Evolutionary conservation across 2,888 invertebrate genomes (phyloP).

Genomic region (Cheilosia impressa): DNA sequence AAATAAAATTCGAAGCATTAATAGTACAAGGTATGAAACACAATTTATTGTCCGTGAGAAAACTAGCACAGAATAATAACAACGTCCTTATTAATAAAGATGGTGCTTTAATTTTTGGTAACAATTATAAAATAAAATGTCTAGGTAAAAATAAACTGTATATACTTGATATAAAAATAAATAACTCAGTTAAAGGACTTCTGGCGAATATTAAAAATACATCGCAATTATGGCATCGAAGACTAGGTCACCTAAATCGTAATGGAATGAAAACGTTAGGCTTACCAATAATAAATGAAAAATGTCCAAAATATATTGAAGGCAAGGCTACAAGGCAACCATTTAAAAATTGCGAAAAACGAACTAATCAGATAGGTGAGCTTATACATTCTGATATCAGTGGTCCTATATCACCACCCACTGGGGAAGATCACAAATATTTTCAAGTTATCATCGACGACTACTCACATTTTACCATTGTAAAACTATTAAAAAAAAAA

Average conservation of each 20-base stretch:
- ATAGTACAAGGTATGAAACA: neutral
- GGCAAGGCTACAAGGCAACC: no score
- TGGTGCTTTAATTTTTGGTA: no score
- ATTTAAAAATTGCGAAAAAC: neutral
- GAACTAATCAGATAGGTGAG: neutral
- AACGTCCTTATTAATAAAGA: no score
- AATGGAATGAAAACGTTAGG: neutral
- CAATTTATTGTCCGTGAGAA: no score
- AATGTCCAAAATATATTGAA: no score
- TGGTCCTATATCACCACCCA: neutral
- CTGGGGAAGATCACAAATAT: neutral
- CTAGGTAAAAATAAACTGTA: no score
- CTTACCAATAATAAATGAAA: neutral
- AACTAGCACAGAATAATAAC: neutral
- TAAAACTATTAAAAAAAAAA: neutral
- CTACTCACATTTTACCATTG: neutral
- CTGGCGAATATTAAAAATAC: neutral
- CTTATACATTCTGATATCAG: neutral
- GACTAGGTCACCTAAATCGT: neutral
- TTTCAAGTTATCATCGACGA: neutral
- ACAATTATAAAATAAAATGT: no score
- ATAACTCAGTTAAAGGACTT: no score
- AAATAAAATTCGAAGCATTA: no score
- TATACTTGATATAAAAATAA: no score
- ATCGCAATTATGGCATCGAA: no score